Evolutionary conservation across 2,113 vertebrate genomes (phyloP).

Genomic region (Myotis brandtii): DNA sequence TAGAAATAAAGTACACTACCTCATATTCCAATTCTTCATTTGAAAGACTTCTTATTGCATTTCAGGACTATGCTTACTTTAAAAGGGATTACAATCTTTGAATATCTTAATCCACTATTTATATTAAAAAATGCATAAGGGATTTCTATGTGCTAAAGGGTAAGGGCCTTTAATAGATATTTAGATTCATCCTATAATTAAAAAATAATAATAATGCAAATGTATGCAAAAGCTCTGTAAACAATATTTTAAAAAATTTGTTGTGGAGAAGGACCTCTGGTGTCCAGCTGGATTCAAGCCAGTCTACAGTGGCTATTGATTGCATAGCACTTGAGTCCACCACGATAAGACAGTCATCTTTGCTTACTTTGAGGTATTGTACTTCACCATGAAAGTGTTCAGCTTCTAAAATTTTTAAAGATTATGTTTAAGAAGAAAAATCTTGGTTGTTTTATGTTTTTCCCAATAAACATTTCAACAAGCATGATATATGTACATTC

Average conservation of each 20-base stretch:
- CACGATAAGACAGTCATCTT: conserved; percentile 68
- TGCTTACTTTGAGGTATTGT: conserved; percentile 67
- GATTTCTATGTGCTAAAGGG: conserved; percentile 53
- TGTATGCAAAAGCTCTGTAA: conserved; percentile 73
- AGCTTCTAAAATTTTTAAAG: conserved; percentile 72
- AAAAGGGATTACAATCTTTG: conserved; percentile 17
- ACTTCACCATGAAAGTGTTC: conserved; percentile 59
- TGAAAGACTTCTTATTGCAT: conserved; percentile 44
- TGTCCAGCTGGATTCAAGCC: conserved; percentile 82
- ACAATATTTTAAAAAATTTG: conserved; percentile 71
- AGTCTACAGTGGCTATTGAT: conserved; percentile 66
- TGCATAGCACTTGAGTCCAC: conserved; percentile 53
- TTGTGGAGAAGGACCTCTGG: conserved; percentile 81
- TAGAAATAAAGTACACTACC: conserved; percentile 10
- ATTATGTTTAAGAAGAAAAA: conserved; percentile 70
- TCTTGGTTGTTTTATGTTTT: conserved; percentile 61
- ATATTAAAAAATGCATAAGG: conserved; percentile 47
- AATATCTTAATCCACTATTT: conserved; percentile 40
- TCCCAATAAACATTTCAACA: conserved; percentile 80
- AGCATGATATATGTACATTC: conserved; percentile 69
- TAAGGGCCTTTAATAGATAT: conserved; percentile 52
- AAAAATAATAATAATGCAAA: conserved; percentile 80
- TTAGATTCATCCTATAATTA: conserved; percentile 65
- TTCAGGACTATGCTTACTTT: conserved; percentile 60
- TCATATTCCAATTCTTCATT: not conserved